Base-by-base conservation (phyloP, 2,888 invertebrate species). In the Lordiphosa fenestrarum region DNA sequence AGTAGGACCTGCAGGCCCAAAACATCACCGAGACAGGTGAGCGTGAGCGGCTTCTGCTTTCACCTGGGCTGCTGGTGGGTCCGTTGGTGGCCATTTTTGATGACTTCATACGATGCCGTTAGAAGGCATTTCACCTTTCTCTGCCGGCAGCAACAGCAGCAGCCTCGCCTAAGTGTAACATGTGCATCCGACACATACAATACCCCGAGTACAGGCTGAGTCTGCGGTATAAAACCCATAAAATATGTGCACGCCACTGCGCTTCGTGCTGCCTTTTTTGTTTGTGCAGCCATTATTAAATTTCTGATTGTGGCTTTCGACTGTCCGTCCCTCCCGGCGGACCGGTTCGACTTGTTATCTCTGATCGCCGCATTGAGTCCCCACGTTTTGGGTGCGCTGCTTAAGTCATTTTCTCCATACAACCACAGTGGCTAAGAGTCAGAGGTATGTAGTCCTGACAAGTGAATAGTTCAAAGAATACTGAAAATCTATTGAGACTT, bases 231-330 rank as follows among this genome's bases (percentile, higher is more conserved):
- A 76, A 85, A 81, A 84, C 78, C 82, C 84, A 61, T 85, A 84
- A 85, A 84, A 85, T 86, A 82, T 84, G 82, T 76, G 73, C 85
- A 84, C 86, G 86, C 84, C 85, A 86, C 74, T 85, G 85, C 73
- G 73, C 66, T 77, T 69, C 64, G 74, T 69, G 83, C 66, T 70
- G 75, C 66, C 73, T 76, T 86, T 30, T 30, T 15, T 15, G 1
- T 30, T 71, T 85, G 78, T 77, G 77, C 78, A 81, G 85, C 82
- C 84, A 86, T 85, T 84, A 86, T 85, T 86, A 72, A 81, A 81
- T 85, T 86, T 85, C 84, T 71, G 86, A 86, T 81, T 85, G 78
- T 74, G 85, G 84, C 81, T 86, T 84, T 86, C 84, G 73, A 80
- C 73, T 56, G 59, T 52, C 59, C 53, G 38, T 15, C 37, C 25